A percentile compares a stretch with the other conserved stretches of the same genome.
These are phyloP conservation scores for Trachelipus rathkii DNA, from an alignment of 1,140 invertebrate genomes.

Conservation along the genomic window DNA sequence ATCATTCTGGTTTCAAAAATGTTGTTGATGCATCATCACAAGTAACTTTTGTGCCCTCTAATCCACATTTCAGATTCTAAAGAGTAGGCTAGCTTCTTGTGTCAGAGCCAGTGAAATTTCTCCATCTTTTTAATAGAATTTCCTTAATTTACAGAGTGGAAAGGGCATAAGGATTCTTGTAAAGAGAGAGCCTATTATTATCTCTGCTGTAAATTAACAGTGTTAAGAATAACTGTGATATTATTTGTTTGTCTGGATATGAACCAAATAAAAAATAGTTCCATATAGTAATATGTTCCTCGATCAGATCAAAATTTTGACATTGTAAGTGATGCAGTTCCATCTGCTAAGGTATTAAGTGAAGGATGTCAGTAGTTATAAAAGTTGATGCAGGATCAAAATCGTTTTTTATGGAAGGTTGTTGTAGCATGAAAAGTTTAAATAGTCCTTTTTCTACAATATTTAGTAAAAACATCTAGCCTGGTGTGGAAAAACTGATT, in stretches of 20 bases:
- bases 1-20: constrained; percentile 34
- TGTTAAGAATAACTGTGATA: constrained; percentile 62
- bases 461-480: constrained; percentile 37
- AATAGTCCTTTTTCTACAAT: constrained; percentile 30
- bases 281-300: constrained; percentile 60
- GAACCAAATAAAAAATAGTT: constrained; percentile 60
- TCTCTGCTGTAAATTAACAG: constrained; percentile 67
- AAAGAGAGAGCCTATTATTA: constrained; percentile 73
- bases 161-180: constrained; percentile 83
- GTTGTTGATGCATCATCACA: constrained; percentile 39
- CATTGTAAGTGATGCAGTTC: constrained; percentile 88
- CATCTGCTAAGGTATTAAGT: constrained; percentile 69
- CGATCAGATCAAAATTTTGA: constrained; percentile 73
- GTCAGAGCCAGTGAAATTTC: constrained; percentile 35
- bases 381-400: constrained; percentile 56
- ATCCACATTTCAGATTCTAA: constrained; percentile 31
- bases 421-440: constrained; percentile 58
- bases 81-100: constrained; percentile 29
- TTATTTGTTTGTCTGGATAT: constrained; percentile 70
- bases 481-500: constrained; percentile 49
- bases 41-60: constrained; percentile 33
- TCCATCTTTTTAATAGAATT: constrained; percentile 47
- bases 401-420: constrained; percentile 79
- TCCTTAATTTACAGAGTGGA: constrained; percentile 79
- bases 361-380: constrained; percentile 63